These are phyloP conservation scores for Periplaneta americana DNA, from an alignment of 1,140 invertebrate species.

Conservation along the genomic window DNA sequence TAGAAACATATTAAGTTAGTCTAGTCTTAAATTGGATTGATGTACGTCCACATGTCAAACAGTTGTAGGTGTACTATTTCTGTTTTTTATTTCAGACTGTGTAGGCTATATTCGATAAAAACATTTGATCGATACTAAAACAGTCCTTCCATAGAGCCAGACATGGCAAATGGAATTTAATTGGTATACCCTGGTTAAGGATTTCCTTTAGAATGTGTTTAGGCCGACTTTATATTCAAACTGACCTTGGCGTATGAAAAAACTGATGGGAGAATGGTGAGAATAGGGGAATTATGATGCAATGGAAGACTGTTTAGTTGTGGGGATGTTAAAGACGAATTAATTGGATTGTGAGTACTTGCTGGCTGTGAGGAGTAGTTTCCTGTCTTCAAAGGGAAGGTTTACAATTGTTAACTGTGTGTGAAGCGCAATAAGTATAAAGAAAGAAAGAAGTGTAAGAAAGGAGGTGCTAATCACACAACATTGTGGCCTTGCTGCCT, in stretches of 20 bases:
- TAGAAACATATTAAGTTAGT: too few relatives aligned
- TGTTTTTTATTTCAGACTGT: too few relatives aligned
- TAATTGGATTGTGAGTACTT: constrained; percentile 3
- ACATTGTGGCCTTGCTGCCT: constrained; percentile 13
- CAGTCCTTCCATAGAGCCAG: not conserved
- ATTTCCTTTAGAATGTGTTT: not conserved
- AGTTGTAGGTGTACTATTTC: too few relatives aligned
- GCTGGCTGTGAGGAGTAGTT: not conserved
- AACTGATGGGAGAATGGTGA: not conserved
- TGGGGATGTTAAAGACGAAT: constrained; percentile 8
- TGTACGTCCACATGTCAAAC: too few relatives aligned
- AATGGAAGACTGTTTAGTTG: not conserved
- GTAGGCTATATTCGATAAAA: too few relatives aligned
- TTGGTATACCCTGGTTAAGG: not conserved
- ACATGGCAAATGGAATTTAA: not conserved
- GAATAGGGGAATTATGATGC: constrained; percentile 1
- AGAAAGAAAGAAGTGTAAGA: not conserved
- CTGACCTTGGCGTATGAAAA: not conserved
- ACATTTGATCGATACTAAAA: not conserved
- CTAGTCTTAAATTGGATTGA: too few relatives aligned
- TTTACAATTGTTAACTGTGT: constrained; percentile 8
- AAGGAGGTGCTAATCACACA: constrained; percentile 7
- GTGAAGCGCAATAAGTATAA: not conserved
- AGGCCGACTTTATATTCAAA: not conserved
- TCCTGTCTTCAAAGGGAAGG: not conserved